Evolutionary conservation across 2,113 vertebrate species (phyloP), one percentile per base, ranked within the genome.

Genomic region (Lepisosteus oculatus): DNA sequence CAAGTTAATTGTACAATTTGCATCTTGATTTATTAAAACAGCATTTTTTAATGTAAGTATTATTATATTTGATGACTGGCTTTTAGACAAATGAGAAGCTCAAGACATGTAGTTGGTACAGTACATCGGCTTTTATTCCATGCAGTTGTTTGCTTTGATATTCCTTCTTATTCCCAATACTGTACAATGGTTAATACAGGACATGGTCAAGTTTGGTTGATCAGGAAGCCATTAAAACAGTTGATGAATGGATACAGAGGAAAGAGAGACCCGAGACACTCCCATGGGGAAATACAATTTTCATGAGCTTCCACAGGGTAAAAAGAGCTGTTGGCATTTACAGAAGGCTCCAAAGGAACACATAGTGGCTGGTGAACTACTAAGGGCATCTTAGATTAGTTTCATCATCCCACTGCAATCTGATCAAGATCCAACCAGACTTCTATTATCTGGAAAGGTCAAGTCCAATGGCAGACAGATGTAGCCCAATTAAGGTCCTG

Each of bases 111-210:
- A 77, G 85, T 80, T 78, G 64, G 78, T 93, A 92, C 94, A 93
- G 90, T 93, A 92, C 92, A 91, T 91, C 93, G 95, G 94, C 91
- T 92, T 96, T 96, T 97, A 98, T 96, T 95, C 92, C 95, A 96
- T 96, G 95, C 93, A 92, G 91, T 86, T 90, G 90, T 94, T 94
- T 95, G 92, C 92, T 93, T 89, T 90, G 89, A 94, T 94, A 92
- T 93, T 94, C 85, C 80, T 89, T 93, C 88, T 90, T 87, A 89
- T 88, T 90, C 86, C 90, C 85, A 79, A 85, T 87, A 90, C 89
- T 93, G 90, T 92, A 94, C 90, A 94, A 85, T 87, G 91, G 84
- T 92, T 84, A 90, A 88, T 90, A 85, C 84, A 87, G 85, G 84
- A 87, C 84, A 88, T 65, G 65, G 74, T 86, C 81, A 84, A 84